phyloP scores from a whole-genome alignment of 1,140 invertebrate species.

The Drosophila truncata region DNA sequence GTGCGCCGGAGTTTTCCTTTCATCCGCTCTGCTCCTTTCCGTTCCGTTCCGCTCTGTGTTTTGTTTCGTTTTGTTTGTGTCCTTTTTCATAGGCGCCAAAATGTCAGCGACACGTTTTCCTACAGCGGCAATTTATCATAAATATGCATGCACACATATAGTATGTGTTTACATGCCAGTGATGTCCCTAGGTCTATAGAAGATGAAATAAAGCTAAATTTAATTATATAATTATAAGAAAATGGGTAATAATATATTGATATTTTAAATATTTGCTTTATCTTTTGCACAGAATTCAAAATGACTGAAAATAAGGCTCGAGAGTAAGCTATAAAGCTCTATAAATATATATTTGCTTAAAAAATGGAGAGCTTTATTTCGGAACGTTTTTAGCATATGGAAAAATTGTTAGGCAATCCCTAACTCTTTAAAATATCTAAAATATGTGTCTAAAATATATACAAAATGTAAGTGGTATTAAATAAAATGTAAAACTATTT shows the following conservation, averaged over 20 bases:
- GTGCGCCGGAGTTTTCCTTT: slow-evolving; percentile 26
- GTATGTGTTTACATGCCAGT: slow-evolving; percentile 12
- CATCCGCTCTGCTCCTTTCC: neutral
- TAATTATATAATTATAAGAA: neutral
- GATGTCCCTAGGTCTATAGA: neutral
- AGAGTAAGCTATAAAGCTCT: no score
- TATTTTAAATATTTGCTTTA: neutral
- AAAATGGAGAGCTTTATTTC: no score
- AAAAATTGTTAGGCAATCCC: neutral
- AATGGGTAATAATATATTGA: neutral
- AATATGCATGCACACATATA: slow-evolving; percentile 63
- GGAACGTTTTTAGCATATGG: no score
- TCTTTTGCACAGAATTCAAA: no score
- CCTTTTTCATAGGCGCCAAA: slow-evolving; percentile 68
- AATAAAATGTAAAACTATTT: neutral
- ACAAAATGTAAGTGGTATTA: neutral
- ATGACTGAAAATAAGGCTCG: no score
- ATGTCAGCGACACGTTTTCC: slow-evolving; percentile 77
- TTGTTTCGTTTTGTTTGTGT: slow-evolving; percentile 31
- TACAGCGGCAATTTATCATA: slow-evolving; percentile 76
- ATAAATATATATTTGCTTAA: no score
- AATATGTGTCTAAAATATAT: neutral
- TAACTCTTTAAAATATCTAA: neutral
- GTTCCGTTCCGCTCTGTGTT: neutral
- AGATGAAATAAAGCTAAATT: neutral